Evolutionary conservation across 1,140 invertebrate genomes (phyloP).

Genomic region (Eurosta solidaginis): DNA sequence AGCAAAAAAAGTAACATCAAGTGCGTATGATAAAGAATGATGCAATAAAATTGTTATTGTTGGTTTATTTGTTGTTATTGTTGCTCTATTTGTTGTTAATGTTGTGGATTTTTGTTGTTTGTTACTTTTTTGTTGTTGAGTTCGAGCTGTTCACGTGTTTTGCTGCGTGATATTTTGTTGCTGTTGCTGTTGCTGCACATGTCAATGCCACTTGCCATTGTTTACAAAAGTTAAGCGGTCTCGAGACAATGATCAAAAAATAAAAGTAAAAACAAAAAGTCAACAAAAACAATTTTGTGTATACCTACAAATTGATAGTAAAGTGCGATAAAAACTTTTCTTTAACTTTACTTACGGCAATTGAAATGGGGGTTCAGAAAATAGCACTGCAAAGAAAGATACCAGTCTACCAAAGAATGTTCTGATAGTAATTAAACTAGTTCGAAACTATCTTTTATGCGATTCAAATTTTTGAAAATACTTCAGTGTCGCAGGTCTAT

Average conservation of each 20-base stretch:
- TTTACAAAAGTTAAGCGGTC: conserved; percentile 5
- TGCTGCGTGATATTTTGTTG: too few species aligned
- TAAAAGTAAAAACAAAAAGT: not conserved
- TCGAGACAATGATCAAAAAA: not conserved
- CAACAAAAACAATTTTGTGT: not conserved
- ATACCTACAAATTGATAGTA: too few species aligned
- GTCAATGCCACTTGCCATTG: conserved; percentile 18
- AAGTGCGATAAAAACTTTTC: not conserved
- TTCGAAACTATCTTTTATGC: too few species aligned
- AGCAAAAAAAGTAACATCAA: not conserved
- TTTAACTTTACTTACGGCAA: not conserved
- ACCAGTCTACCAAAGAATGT: too few species aligned
- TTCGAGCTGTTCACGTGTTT: not conserved
- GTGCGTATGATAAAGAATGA: too few species aligned
- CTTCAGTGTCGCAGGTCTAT: too few species aligned
- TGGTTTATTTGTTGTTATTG: not conserved
- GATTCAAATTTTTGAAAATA: too few species aligned
- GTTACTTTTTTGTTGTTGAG: not conserved
- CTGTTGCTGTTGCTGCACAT: not conserved
- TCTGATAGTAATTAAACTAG: too few species aligned
- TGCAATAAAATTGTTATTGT: too few species aligned
- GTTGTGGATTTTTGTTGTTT: not conserved
- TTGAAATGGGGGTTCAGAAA: too few species aligned
- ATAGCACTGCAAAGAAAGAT: too few species aligned
- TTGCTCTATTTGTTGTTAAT: not conserved